Percentiles rank a stretch among this genome's conserved stretches.
These are phyloP conservation scores for Apolygus lucorum DNA, from an alignment of 1,140 invertebrate genomes.

Conservation along the genomic window DNA sequence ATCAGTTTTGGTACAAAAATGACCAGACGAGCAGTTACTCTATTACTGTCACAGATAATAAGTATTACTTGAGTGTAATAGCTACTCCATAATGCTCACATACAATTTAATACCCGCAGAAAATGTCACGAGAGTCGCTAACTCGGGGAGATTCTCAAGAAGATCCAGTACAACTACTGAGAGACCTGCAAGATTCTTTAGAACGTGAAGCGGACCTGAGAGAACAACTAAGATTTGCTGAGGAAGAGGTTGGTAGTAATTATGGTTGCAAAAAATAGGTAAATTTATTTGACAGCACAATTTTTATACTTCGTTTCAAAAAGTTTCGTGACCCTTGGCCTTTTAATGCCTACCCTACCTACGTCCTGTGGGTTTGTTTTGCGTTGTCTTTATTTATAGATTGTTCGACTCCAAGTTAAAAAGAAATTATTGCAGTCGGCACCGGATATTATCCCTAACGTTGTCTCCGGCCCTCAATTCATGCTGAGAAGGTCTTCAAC, in stretches of 20 bases:
- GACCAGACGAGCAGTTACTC: too few species aligned
- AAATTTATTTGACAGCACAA: background rate
- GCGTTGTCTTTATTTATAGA: constrained; percentile 23
- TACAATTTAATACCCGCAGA: constrained; percentile 39
- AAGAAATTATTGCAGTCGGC: constrained; percentile 19
- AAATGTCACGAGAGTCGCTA: constrained; percentile 55
- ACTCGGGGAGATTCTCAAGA: constrained; percentile 66
- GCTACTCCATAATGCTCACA: background rate
- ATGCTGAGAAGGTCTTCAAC: background rate
- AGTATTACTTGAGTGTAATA: background rate
- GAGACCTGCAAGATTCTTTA: constrained; percentile 80
- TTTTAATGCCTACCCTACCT: background rate
- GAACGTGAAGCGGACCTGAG: constrained; percentile 87
- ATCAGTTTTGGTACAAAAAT: too few species aligned
- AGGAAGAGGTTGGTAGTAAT: constrained; percentile 69
- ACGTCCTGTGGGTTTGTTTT: constrained; percentile 5
- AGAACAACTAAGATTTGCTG: constrained; percentile 80
- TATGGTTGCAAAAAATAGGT: too few species aligned
- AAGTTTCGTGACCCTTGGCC: background rate
- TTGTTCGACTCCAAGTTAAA: constrained; percentile 23
- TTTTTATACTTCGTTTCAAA: background rate
- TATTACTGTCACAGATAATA: too few species aligned
- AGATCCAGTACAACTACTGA: constrained; percentile 65
- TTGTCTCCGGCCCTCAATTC: background rate
- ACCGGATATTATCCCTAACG: constrained; percentile 19